Percentiles rank a stretch among this genome's conserved stretches.
phyloP scores from a whole-genome alignment of 2,888 invertebrate species.

The Ryuthela nishihirai region DNA sequence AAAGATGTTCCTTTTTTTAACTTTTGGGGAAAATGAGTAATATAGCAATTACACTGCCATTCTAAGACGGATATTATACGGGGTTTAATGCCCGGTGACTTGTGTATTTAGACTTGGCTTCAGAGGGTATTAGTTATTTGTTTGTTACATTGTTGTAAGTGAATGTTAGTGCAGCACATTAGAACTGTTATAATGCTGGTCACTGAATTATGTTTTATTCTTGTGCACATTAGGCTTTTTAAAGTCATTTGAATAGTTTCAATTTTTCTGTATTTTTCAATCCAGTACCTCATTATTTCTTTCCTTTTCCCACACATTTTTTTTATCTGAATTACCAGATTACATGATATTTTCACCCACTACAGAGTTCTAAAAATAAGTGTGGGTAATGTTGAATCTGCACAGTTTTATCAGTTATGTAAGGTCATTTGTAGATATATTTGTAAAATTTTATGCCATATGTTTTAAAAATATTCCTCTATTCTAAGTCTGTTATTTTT shows the following conservation, averaged over 20 bases:
- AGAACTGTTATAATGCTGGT: conserved; percentile 26
- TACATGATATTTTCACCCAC: conserved; percentile 30
- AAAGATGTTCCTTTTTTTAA: too few species aligned
- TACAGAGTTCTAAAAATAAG: conserved; percentile 38
- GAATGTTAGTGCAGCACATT: conserved; percentile 37
- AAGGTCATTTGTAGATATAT: conserved; percentile 39
- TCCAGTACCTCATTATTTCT: background rate
- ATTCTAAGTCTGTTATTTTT: conserved; percentile 36
- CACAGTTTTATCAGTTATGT: conserved; percentile 39
- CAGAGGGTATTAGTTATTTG: conserved; percentile 37
- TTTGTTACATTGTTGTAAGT: conserved; percentile 38
- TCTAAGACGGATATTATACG: conserved; percentile 20
- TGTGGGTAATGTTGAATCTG: conserved; percentile 38
- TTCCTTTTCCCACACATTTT: background rate
- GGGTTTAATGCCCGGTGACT: conserved; percentile 16
- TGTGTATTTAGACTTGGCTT: conserved; percentile 34
- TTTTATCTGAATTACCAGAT: background rate
- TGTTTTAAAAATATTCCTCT: conserved; percentile 39
- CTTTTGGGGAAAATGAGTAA: too few species aligned
- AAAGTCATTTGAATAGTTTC: too few species aligned
- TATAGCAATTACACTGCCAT: conserved; percentile 38
- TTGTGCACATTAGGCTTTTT: background rate
- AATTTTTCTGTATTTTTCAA: background rate
- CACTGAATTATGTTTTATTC: conserved; percentile 7
- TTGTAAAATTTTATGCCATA: conserved; percentile 39